Conservation (phyloP, 2,113 vertebrate genomes). For the Buteo buteo region DNA sequence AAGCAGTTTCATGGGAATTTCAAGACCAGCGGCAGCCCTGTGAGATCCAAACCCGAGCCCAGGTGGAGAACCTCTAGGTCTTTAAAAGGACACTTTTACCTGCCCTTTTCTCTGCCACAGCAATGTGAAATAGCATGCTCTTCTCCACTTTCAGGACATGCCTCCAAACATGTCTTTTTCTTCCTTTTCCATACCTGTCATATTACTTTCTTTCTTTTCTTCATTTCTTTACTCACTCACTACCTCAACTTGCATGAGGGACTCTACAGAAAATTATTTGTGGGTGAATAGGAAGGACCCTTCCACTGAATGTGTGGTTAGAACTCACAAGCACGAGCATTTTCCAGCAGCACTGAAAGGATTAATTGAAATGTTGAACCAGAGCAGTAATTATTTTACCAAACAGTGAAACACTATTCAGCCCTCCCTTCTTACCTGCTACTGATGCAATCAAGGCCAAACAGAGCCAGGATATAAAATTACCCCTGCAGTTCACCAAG, state of each 20-base stretch:
- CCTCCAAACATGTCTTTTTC: not conserved
- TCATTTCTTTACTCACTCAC: not conserved
- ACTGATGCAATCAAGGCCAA: constrained; percentile 49
- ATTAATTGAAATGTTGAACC: constrained; percentile 55
- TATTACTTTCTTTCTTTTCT: not conserved
- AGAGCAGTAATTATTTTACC: constrained; percentile 51
- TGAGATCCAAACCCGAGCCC: not conserved
- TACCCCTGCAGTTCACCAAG: not conserved
- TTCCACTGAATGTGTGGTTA: not conserved
- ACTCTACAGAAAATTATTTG: not conserved
- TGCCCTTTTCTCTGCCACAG: not conserved
- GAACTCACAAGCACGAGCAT: not conserved
- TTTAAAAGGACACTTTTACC: not conserved
- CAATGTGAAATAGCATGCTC: not conserved
- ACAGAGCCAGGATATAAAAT: constrained; percentile 36
- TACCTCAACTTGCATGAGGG: not conserved
- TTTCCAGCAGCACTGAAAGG: constrained; percentile 51
- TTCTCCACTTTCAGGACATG: not conserved
- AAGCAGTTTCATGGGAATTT: not conserved
- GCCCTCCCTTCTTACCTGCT: constrained; percentile 27
- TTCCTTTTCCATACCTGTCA: not conserved
- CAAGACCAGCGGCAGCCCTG: not conserved
- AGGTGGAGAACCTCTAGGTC: not conserved
- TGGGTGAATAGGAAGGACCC: not conserved
- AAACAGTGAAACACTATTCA: constrained; percentile 48